Evolutionary conservation across 2,113 vertebrate species (phyloP).

Genomic region (Cebus imitator): DNA sequence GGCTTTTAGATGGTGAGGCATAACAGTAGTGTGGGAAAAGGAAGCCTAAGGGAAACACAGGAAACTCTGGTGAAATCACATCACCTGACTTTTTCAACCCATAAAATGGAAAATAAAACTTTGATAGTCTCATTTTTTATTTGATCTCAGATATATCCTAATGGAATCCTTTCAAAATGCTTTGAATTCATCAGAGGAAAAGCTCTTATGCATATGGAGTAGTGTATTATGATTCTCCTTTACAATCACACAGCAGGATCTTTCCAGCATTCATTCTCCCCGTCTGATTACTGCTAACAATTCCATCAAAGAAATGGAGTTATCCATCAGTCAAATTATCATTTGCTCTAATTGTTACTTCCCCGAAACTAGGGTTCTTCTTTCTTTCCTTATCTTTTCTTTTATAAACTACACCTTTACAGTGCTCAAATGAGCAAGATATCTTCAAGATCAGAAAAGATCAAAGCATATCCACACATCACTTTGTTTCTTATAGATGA

Average conservation of each 20-base stretch:
- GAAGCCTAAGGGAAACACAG: background rate
- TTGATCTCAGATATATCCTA: slow-evolving; percentile 51
- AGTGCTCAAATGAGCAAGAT: slow-evolving; percentile 10
- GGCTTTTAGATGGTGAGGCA: background rate
- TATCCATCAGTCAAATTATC: slow-evolving; percentile 77
- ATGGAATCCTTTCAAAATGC: slow-evolving; percentile 17
- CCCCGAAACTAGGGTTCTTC: slow-evolving; percentile 27
- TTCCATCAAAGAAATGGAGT: slow-evolving; percentile 75
- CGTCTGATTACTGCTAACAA: slow-evolving; percentile 68
- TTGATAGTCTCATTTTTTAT: slow-evolving; percentile 16
- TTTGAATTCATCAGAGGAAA: slow-evolving; percentile 53
- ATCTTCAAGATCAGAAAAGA: background rate
- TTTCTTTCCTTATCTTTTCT: slow-evolving; percentile 8
- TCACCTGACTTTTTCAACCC: background rate
- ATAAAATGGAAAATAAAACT: slow-evolving; percentile 50
- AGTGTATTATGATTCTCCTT: slow-evolving; percentile 61
- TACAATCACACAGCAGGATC: slow-evolving; percentile 73
- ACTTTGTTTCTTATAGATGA: slow-evolving; percentile 8
- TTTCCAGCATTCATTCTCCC: slow-evolving; percentile 17
- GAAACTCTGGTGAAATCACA: background rate
- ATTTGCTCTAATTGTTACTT: slow-evolving; percentile 78
- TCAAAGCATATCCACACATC: slow-evolving; percentile 50
- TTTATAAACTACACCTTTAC: slow-evolving; percentile 34
- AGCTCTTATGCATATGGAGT: slow-evolving; percentile 54
- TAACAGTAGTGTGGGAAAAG: background rate